Conservation (phyloP, 53 echinoderm and acorn worm species). For the Holothuria leucospilota region DNA sequence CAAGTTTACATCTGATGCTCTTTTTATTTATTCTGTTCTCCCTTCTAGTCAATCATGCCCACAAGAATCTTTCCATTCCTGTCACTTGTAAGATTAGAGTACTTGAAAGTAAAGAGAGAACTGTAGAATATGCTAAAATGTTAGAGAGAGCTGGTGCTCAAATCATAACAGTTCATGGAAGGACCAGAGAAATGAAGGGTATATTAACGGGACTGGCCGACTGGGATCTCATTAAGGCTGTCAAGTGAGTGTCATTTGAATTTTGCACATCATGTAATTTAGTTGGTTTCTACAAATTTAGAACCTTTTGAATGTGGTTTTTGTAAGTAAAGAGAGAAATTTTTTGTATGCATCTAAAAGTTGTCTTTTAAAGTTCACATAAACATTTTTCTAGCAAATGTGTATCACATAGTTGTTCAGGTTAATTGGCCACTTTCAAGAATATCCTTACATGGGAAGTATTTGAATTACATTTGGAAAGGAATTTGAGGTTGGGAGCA, state of each 20-base stretch:
- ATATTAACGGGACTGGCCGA: conserved; percentile 87
- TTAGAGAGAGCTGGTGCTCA: conserved; percentile 91
- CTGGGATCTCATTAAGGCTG: conserved; percentile 87
- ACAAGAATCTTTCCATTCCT: conserved; percentile 79
- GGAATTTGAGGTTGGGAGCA: too few species aligned
- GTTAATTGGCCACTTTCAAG: too few species aligned
- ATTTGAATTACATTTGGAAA: too few species aligned
- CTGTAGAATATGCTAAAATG: conserved; percentile 91
- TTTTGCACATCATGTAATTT: not conserved
- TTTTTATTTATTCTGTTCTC: not conserved
- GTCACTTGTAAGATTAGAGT: conserved; percentile 96
- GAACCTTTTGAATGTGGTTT: too few species aligned
- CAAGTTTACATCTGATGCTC: too few species aligned
- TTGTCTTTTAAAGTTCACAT: too few species aligned
- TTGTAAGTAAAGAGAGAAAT: not conserved
- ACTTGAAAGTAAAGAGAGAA: conserved; percentile 68
- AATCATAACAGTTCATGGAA: conserved; percentile 90
- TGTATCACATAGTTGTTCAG: too few species aligned
- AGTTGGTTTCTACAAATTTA: not conserved
- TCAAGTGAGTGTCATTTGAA: conserved; percentile 73
- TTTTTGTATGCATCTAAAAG: not conserved
- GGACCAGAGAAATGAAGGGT: conserved; percentile 96
- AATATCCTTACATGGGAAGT: too few species aligned
- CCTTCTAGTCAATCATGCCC: conserved; percentile 74
- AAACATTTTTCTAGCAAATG: too few species aligned